Percentiles rank a stretch among this genome's conserved stretches.
Evolutionary conservation across 1,140 invertebrate species (phyloP).

Genomic region (Leucophenga varia): DNA sequence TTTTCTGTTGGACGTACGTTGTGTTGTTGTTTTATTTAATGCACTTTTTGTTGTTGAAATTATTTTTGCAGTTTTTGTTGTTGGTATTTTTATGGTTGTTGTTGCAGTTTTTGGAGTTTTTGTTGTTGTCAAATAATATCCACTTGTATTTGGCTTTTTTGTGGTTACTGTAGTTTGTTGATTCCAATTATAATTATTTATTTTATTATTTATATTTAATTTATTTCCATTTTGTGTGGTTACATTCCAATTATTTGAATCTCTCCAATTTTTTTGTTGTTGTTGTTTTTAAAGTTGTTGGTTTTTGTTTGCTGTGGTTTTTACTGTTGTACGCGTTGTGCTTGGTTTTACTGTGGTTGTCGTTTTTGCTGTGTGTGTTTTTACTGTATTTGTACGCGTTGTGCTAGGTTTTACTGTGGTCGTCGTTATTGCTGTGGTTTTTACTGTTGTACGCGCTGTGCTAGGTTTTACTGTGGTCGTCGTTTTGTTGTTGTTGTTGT

Average conservation of each 20-base stretch:
- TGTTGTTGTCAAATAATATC: constrained; percentile 1
- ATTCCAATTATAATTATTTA: no score
- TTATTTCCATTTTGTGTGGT: no score
- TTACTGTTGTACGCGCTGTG: no score
- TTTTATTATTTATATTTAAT: no score
- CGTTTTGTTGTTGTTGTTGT: constrained; percentile 13
- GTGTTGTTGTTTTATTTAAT: constrained; percentile 2
- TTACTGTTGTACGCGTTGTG: no score
- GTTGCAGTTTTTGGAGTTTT: neutral
- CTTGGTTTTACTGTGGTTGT: neutral
- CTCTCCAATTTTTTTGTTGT: no score
- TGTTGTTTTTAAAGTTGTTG: no score
- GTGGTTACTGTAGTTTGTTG: constrained; percentile 3
- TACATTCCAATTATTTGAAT: no score
- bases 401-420: neutral
- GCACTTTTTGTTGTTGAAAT: constrained; percentile 1
- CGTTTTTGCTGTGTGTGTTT: constrained; percentile 3
- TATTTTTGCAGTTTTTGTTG: no score
- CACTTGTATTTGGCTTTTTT: neutral
- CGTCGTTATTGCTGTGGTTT: neutral
- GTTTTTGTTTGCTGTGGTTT: constrained; percentile 2
- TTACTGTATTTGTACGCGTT: no score
- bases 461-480: neutral
- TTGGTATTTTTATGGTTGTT: constrained; percentile 7
- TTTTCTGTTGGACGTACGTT: no score